These are phyloP conservation scores for Nannospalax galili DNA, from an alignment of 2,113 vertebrate species.

Conservation along the genomic window DNA sequence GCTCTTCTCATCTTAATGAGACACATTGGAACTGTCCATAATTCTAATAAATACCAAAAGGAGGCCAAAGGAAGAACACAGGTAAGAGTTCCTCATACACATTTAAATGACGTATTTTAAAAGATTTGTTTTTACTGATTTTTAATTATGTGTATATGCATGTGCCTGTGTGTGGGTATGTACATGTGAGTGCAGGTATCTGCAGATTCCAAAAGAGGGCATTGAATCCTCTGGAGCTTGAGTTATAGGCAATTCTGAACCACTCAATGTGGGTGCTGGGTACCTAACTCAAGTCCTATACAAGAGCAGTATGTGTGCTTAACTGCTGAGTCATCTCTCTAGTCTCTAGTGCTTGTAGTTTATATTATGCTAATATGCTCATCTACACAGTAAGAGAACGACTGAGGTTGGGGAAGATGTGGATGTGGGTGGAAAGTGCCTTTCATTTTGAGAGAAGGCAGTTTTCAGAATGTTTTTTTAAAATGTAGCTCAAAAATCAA, in stretches of 20 bases:
- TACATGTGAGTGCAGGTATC: background rate
- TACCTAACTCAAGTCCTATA: background rate
- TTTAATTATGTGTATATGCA: background rate
- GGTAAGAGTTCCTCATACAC: background rate
- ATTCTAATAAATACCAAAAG: background rate
- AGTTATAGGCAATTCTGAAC: background rate
- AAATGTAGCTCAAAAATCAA: background rate
- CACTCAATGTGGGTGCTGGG: too few species aligned
- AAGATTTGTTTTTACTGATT: background rate
- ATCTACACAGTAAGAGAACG: background rate
- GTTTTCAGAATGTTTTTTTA: background rate
- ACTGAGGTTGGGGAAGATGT: background rate
- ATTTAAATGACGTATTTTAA: background rate
- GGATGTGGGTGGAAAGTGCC: background rate
- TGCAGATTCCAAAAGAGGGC: too few species aligned
- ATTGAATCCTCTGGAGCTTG: background rate
- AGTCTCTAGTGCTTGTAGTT: background rate
- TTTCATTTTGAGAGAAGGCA: background rate
- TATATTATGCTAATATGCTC: background rate
- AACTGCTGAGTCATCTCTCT: background rate
- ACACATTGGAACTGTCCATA: background rate
- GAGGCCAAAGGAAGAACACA: background rate
- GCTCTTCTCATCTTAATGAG: background rate
- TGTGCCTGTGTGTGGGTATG: background rate
- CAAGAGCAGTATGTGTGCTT: too few species aligned